Evolutionary conservation across 2,113 vertebrate genomes (phyloP), one percentile per base, ranked within the genome.

Genomic region (Bubo bubo): DNA sequence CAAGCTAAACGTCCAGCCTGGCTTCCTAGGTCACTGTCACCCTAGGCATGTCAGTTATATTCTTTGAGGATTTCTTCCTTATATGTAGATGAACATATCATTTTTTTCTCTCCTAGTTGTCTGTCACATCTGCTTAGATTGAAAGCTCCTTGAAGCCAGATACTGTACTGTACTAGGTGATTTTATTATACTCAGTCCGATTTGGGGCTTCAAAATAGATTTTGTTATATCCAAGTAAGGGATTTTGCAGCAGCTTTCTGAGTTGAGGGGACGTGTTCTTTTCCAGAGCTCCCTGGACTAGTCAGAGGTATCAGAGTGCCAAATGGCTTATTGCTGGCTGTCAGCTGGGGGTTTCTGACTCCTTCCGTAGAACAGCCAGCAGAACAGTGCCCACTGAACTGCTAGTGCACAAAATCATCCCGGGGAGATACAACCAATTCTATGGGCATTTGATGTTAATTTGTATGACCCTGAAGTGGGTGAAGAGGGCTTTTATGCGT

Each of bases 21-120:
- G n/a, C 24, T 59, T 39, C 60, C 11, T n/a, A 8, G 39, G n/a
- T 55, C 8, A 5, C 14, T 23, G n/a, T 68, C 28, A 47, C 23
- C 13, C 30, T 28, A n/a, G 53, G 26, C 14, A 41, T 56, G 26
- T 23, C 68, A 62, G 28, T 55, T 67, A 24, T 4, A 18, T 39
- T 53, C 45, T 23, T 30, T 16, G 27, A 53, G 17, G 34, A 24
- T 80, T 73, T 60, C 39, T 53, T 86, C 27, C 60, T n/a, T 45
- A 4, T n/a, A 6, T 9, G 20, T 22, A 14, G 16, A n/a, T 22
- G 23, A 24, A n/a, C 5, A 12, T n/a, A 35, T 3, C 8, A 4
- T 9, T 22, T 58, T 47, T 59, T 67, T 35, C 39, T 63, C 14
- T 55, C 18, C 9, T 35, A 4, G 19, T 39, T 81, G 47, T 32